Base-by-base conservation (phyloP, 2,113 vertebrate species). In the Bos indicus region DNA sequence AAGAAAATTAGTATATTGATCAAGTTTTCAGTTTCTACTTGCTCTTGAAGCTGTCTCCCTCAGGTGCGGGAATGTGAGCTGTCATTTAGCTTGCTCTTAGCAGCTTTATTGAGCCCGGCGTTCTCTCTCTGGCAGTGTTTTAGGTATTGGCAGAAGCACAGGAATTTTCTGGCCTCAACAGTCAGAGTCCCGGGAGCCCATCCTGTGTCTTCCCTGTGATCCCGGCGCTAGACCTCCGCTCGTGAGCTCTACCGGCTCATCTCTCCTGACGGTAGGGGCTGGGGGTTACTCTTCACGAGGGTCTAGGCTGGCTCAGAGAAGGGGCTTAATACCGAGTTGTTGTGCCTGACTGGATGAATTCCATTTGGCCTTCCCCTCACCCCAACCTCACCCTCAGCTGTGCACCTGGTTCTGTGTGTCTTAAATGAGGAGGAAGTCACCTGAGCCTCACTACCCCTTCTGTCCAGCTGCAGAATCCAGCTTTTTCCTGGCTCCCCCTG, bases 401-500 rank as follows among this genome's bases (percentile, higher is more conserved):
- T 46, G 26, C 5, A 33, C 46, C 84, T 88, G 64, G 13, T 84
- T 84, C 36, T 64, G 14, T 81, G 6, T 94, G 36, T 80, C 71
- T 87, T 91, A 89, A 85, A 36, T 17, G 28, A 74, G 30, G 30
- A 84, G 59, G 71, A 82, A 84, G 40, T 67, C 77, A 59, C 30
- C 54, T 30, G 48, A 71, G 26, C 19, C 56, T 90, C 33, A 40
- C 36, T 21, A 52, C 60, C 51, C 19, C 7, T 74, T 84, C 54
- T 80, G 51, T 81, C 74, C 77, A 36, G 4, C 26, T 28, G n/a
- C 85, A 87, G 93, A 89, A 82, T 83, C 86, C 88, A 36, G 90
- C 60, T 60, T 87, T 87, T 80, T 74, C 48, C 78, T 67, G 56
- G 85, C 97, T 96, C 95, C 94, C 96, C 52, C 97, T 98, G 83